Base-by-base conservation (phyloP, 2,797 vertebrate genomes). In the Carduelis carduelis region DNA sequence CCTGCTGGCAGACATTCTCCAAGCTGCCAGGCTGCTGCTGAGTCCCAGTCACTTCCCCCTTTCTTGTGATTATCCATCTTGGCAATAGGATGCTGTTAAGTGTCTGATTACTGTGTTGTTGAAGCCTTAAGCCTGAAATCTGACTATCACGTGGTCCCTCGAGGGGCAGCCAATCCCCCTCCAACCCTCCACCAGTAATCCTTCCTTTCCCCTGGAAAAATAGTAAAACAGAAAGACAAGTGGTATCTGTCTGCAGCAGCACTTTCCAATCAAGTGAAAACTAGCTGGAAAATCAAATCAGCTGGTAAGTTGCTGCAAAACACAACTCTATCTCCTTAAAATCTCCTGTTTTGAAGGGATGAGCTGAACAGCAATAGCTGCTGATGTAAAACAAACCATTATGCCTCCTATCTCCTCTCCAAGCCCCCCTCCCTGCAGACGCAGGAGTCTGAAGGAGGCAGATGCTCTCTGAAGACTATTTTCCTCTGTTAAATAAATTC, bases 401-500 rank as follows among this genome's bases (percentile, higher is more conserved):
- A 94, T 95, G 90, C 47, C 80, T 95, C 79, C 89, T 93, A 75
- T 93, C 90, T 96, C 43, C 59, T 91, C 61, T 90, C 56, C 63
- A 28, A 78, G 61, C 84, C 89, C 87, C 85, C 83, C 37, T 97
- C 96, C 81, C 96, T 89, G 93, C 90, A 97, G 93, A 96, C 9
- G 13, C 70, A 64, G 1, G 61, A 96, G 89, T 93, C 93, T 96
- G 71, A 95, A 91, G 93, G 74, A 92, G 96, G 94, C 93, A 93
- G 95, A 94, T 87, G 61, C 94, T 95, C 96, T 76, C 88, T 92
- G 91, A 97, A 97, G 95, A 96, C 95, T 97, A 78, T 97, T 97
- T 97, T 97, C 96, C 95, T 95, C 96, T 3, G 89, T 92, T 95
- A 96, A 96, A 97, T 96, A 96, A 98, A 97, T 97, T 98, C 96